phyloP scores from a whole-genome alignment of 1,140 invertebrate genomes.

The Triops longicaudatus region DNA sequence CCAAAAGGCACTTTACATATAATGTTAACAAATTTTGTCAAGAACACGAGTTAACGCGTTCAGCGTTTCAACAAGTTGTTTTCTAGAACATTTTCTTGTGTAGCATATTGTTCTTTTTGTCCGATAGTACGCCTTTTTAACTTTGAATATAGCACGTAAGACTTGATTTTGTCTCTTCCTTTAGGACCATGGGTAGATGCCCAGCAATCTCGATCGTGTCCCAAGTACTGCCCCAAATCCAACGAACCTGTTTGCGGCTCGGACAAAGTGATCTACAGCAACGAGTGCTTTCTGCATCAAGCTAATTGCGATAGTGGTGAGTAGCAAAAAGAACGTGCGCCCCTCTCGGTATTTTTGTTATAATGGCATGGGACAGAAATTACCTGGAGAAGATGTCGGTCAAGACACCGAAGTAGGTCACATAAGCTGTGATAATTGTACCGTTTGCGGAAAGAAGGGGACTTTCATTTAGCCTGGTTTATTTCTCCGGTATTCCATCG shows the following conservation, averaged over 20 bases:
- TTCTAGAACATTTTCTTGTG: no score
- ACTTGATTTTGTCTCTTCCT: neutral
- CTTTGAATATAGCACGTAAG: neutral
- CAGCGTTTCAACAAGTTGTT: no score
- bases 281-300: slow-evolving; percentile 36
- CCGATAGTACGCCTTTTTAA: neutral
- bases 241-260: slow-evolving; percentile 74
- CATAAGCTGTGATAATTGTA: neutral
- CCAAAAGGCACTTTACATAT: no score
- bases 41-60: no score
- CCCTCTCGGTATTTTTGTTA: neutral
- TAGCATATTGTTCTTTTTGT: neutral
- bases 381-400: neutral
- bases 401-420: neutral
- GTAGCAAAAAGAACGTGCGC: neutral
- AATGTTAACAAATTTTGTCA: no score
- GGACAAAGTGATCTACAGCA: slow-evolving; percentile 77
- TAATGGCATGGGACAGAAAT: neutral
- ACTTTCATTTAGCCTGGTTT: slow-evolving; percentile 3
- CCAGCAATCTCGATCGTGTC: slow-evolving; percentile 29
- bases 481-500: neutral
- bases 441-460: neutral
- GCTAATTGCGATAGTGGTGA: slow-evolving; percentile 27
- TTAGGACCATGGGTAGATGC: slow-evolving; percentile 10
- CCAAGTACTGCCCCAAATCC: slow-evolving; percentile 43